Percentiles rank a stretch among this genome's conserved stretches.
Conservation (phyloP, 2,888 invertebrate species). For the Tholera decimalis region DNA sequence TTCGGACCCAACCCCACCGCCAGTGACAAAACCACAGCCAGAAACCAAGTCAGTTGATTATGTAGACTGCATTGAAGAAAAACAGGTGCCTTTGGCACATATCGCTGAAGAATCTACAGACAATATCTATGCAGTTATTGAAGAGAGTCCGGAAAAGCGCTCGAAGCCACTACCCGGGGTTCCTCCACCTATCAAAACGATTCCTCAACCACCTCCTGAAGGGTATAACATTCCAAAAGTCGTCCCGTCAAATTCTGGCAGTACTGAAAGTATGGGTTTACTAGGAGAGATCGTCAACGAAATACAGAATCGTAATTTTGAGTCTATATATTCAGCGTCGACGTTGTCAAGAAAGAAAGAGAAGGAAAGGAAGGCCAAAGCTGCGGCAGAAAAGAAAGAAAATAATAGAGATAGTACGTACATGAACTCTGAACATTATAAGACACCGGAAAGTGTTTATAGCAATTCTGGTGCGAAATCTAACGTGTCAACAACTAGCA, state of each 20-base stretch:
- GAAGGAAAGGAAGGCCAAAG: slow-evolving; percentile 73
- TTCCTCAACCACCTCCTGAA: slow-evolving; percentile 85
- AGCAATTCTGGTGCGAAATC: slow-evolving; percentile 92
- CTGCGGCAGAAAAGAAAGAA: slow-evolving; percentile 67
- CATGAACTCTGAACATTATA: slow-evolving; percentile 92
- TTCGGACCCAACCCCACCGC: slow-evolving; percentile 88
- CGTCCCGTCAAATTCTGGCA: slow-evolving; percentile 86
- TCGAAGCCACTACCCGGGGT: slow-evolving; percentile 83
- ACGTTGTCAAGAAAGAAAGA: slow-evolving; percentile 93
- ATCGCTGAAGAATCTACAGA: slow-evolving; percentile 93
- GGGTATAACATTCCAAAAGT: slow-evolving; percentile 88
- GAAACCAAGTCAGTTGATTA: slow-evolving; percentile 91
- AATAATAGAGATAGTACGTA: slow-evolving; percentile 90
- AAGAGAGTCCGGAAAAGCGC: slow-evolving; percentile 93
- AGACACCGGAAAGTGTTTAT: slow-evolving; percentile 92
- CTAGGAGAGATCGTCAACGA: slow-evolving; percentile 97
- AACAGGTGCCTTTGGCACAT: slow-evolving; percentile 92
- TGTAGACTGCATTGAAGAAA: slow-evolving; percentile 95
- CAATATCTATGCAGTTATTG: slow-evolving; percentile 97
- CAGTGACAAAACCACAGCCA: slow-evolving; percentile 86
- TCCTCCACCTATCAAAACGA: slow-evolving; percentile 77
- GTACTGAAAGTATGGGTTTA: slow-evolving; percentile 94
- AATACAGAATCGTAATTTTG: slow-evolving; percentile 96
- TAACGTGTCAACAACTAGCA: slow-evolving; percentile 92
- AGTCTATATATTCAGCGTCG: slow-evolving; percentile 96